Evolutionary conservation across 1,140 invertebrate genomes (phyloP).

Genomic region (Macrostomum lignano): DNA sequence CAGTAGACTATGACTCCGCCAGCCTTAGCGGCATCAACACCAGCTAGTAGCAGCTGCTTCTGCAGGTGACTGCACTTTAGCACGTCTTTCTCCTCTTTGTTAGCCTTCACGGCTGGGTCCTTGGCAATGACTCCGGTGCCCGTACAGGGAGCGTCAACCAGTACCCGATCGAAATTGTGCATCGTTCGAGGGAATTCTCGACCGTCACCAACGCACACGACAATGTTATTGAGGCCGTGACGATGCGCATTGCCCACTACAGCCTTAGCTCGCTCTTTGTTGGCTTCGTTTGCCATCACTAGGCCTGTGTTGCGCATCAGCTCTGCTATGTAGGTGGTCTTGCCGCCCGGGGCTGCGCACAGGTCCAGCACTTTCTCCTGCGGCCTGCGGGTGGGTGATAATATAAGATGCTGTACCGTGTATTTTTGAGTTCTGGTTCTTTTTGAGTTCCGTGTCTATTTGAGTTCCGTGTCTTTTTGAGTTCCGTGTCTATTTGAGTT

Average conservation of each 20-base stretch:
- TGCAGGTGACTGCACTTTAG: constrained; percentile 70
- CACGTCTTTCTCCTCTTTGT: constrained; percentile 55
- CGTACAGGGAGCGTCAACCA: constrained; percentile 87
- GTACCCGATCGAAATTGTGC: constrained; percentile 72
- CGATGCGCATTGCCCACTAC: constrained; percentile 83
- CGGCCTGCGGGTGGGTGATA: too few relatives aligned
- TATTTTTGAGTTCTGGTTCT: too few relatives aligned
- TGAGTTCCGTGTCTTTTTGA: too few relatives aligned
- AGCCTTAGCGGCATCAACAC: constrained; percentile 66
- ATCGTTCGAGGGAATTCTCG: constrained; percentile 51
- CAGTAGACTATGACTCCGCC: constrained; percentile 91
- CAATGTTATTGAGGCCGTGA: constrained; percentile 67
- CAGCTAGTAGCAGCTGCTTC: constrained; percentile 60
- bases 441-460: too few relatives aligned
- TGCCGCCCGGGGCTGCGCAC: constrained; percentile 87
- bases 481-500: too few relatives aligned
- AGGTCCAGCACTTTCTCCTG: constrained; percentile 80
- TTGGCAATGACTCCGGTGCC: constrained; percentile 95
- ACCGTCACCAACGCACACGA: constrained; percentile 65
- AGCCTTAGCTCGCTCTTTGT: constrained; percentile 61
- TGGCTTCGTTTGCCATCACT: constrained; percentile 82
- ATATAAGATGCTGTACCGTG: too few relatives aligned
- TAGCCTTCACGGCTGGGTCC: constrained; percentile 62
- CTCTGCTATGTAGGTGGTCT: constrained; percentile 59
- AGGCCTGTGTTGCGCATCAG: constrained; percentile 95